phyloP scores from a whole-genome alignment of 2,797 vertebrate genomes.

The Astyanax mexicanus region DNA sequence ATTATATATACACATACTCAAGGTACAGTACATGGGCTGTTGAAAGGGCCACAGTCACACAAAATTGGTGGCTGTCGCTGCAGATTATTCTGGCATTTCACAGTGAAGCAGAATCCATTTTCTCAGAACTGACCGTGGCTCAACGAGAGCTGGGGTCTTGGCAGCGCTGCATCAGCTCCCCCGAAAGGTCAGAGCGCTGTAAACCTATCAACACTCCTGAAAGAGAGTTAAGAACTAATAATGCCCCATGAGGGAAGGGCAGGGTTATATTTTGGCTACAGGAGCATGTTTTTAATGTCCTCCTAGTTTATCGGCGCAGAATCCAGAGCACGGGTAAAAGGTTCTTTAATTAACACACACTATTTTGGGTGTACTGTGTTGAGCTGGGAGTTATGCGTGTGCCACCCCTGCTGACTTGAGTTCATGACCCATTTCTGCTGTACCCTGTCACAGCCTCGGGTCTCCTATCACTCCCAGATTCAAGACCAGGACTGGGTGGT shows the following conservation, averaged over 20 bases:
- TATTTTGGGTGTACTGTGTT: slow-evolving; percentile 31
- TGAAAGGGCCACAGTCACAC: slow-evolving; percentile 75
- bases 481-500: background rate
- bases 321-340: slow-evolving; percentile 5
- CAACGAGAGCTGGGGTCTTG: background rate
- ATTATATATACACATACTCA: too few relatives aligned
- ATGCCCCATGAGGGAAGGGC: slow-evolving; percentile 12
- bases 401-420: slow-evolving; percentile 19
- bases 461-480: slow-evolving; percentile 17
- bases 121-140: slow-evolving; percentile 64
- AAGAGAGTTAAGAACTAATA: slow-evolving; percentile 32
- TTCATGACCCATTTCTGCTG: slow-evolving; percentile 42
- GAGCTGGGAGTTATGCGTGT: background rate
- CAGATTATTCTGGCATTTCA: slow-evolving; percentile 75
- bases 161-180: slow-evolving; percentile 74
- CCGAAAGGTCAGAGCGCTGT: slow-evolving; percentile 77
- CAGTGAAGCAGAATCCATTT: slow-evolving; percentile 70
- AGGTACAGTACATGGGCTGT: slow-evolving; percentile 55
- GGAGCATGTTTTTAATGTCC: slow-evolving; percentile 37
- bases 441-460: slow-evolving; percentile 16
- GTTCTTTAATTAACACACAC: background rate
- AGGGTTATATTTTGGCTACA: background rate
- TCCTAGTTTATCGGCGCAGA: slow-evolving; percentile 11
- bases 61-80: slow-evolving; percentile 77
- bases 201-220: slow-evolving; percentile 63